Evolutionary conservation across 1,140 invertebrate genomes (phyloP), one percentile per base, ranked within the genome.

Genomic region (Drosophila repletoides): DNA sequence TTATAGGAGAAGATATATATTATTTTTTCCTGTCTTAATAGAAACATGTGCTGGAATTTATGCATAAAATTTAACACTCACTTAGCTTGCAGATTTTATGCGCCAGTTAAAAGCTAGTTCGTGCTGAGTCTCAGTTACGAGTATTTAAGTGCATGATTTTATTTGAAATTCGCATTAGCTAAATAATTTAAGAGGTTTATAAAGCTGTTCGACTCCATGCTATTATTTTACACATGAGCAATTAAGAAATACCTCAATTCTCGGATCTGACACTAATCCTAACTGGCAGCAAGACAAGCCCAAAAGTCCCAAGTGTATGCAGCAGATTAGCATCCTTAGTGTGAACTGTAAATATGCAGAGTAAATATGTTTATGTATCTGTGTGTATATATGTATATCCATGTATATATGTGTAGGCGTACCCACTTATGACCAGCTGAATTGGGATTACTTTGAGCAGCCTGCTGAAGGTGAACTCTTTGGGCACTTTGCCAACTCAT

Each of bases 211-310:
- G 33, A 14, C 19, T 33, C n/a, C n/a, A n/a, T n/a, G 9, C 24
- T 7, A 34, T 21, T 22, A 15, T 53, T 43, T 60, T 28, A 21
- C 22, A 52, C 31, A 41, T 38, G 12, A 38, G 12, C 52, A 58
- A 65, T 48, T 59, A 65, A 65, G 48, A 48, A 49, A 41, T 48
- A 41, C 34, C 33, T 22, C 5, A 40, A 7, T 26, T 14, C 24
- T 10, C 2, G 12, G 29, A 21, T 4, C 56, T 5, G 48, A 61
- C 46, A 46, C 10, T 55, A 48, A 68, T 48, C 48, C 58, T 41
- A 40, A 55, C 58, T 40, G 65, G 24, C 56, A 68, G 49, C 21
- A 19, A n/a, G 12, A 38, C 43, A 56, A 64, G 60, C 22, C 43
- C 9, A 3, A 46, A 59, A 45, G 34, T 26, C 26, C 26, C n/a